Conservation (phyloP, 2,888 invertebrate species). For the Trachelus stipa region DNA sequence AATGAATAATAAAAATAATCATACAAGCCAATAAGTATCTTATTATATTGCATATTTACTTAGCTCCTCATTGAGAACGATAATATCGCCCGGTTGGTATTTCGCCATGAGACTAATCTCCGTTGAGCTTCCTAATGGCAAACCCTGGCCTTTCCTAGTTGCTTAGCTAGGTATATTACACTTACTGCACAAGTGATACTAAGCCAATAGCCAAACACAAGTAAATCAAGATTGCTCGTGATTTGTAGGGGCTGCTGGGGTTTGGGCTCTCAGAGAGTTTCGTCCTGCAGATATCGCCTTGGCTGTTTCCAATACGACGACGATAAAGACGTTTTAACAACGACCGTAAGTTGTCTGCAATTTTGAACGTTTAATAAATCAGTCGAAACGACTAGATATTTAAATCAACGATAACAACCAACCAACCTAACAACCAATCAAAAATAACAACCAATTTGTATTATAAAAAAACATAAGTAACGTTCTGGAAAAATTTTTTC, state of each 20-base stretch:
- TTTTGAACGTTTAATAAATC: no score
- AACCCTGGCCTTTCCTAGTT: conserved; percentile 49
- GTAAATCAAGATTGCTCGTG: conserved; percentile 66
- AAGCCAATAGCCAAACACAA: conserved; percentile 65
- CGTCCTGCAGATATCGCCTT: conserved; percentile 32
- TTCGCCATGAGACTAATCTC: conserved; percentile 22
- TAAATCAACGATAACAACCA: not conserved
- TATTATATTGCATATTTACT: no score
- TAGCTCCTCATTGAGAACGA: conserved; percentile 10
- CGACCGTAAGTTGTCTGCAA: not conserved
- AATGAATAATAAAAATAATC: no score
- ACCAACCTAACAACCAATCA: no score
- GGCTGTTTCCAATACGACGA: conserved; percentile 34
- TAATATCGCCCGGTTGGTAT: conserved; percentile 24
- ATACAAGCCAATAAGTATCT: no score
- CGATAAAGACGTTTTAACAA: conserved; percentile 49
- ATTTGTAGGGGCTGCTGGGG: conserved; percentile 54
- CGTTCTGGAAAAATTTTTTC: no score
- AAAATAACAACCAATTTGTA: no score
- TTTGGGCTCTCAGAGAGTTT: conserved; percentile 37
- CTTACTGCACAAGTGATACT: conserved; percentile 59
- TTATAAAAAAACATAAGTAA: no score
- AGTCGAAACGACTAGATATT: not conserved
- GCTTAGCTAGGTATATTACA: conserved; percentile 53
- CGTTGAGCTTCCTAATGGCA: conserved; percentile 51